A percentile compares a stretch with the other conserved stretches of the same genome.
Evolutionary conservation across 2,888 invertebrate species (phyloP).

Genomic region (Lasioglossum oenotherae): DNA sequence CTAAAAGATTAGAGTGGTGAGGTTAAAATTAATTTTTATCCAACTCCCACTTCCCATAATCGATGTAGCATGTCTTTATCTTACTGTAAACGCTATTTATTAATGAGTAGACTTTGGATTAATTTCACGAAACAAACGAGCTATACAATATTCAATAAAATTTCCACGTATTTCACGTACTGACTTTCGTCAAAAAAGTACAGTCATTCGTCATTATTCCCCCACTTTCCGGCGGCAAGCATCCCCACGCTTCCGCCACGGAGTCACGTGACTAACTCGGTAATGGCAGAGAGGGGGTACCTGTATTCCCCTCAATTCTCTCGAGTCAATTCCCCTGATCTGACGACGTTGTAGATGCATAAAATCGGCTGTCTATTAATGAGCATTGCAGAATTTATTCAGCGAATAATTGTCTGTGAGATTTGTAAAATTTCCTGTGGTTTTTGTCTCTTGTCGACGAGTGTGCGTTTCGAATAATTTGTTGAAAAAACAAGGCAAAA

Average conservation of each 20-base stretch:
- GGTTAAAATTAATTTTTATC: neutral
- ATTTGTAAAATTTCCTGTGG: neutral
- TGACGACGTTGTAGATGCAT: neutral
- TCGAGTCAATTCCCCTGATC: too few relatives aligned
- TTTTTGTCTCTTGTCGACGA: neutral
- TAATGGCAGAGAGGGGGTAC: too few relatives aligned
- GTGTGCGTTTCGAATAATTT: slow-evolving; percentile 9
- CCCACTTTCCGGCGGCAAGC: too few relatives aligned
- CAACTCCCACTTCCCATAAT: neutral
- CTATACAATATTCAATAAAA: too few relatives aligned
- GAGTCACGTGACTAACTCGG: too few relatives aligned
- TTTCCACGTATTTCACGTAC: neutral
- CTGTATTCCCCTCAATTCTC: too few relatives aligned
- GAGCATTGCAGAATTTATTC: neutral
- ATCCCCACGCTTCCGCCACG: too few relatives aligned
- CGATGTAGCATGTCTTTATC: neutral
- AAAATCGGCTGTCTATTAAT: neutral
- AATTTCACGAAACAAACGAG: neutral
- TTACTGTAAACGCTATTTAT: neutral
- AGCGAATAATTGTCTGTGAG: neutral
- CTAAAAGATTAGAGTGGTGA: too few relatives aligned
- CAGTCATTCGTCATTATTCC: too few relatives aligned
- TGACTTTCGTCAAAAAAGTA: neutral
- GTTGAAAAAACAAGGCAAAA: slow-evolving; percentile 45
- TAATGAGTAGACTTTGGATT: neutral